Base-by-base conservation (phyloP, 2,797 vertebrate genomes). In the Salmo trutta region DNA sequence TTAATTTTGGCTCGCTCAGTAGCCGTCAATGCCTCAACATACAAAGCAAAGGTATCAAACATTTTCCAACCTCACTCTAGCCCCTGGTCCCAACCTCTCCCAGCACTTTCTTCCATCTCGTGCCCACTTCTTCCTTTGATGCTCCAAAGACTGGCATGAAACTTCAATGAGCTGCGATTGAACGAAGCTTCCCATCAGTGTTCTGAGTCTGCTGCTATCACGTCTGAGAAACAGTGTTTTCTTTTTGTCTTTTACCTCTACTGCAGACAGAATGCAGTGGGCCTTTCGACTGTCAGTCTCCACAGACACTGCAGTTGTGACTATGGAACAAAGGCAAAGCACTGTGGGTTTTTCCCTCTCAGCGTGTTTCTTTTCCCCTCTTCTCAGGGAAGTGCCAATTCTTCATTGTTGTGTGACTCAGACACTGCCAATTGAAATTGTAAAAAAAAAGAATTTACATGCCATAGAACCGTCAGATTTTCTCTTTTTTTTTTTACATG, bases 131-230 rank as follows among this genome's bases (percentile, higher is more conserved):
- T 83, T 75, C 72, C 81, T 87, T 85, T 73, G 52, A 81, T 82
- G 78, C 73, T 71, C 79, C 75, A 77, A 80, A 73, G 82, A 81
- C 77, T 85, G 77, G 75, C 87, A 86, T 78, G 78, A 83, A 81
- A 89, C 86, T 87, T 88, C 85, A 91, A 74, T 88, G 68, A 75
- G 71, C 47, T 78, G 70, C 80, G 74, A 85, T 77, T 79, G 79
- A 89, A 88, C 65, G 62, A 83, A 83, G 85, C 72, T 71, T 75
- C 84, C 84, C 82, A 81, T 89, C 81, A 81, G 87, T 79, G 83
- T 87, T 87, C 87, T 47, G 41, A 47, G 10, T 47, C 41, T 47
- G 41, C 41, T 47, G 41, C 41, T 47, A 12, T 47, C 86, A 84
- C 83, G 79, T 86, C 83, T 84, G 76, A 79, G 75, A 81, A 82